These are phyloP conservation scores for Schizaphis graminum DNA, from an alignment of 2,888 invertebrate genomes.

Conservation along the genomic window DNA sequence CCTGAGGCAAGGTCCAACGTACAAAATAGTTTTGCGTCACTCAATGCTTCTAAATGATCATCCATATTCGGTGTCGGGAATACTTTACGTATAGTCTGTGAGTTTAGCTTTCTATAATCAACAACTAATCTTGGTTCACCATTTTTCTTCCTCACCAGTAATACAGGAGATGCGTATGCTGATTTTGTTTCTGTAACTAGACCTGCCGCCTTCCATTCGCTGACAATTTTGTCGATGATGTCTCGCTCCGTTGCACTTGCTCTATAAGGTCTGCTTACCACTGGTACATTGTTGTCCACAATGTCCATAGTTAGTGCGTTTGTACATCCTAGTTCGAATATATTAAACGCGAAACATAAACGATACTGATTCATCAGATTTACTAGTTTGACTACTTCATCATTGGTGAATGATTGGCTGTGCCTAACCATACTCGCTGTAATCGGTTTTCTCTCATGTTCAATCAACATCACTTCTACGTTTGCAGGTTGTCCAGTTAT, in stretches of 20 bases:
- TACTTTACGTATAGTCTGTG: neutral
- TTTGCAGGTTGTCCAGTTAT: neutral
- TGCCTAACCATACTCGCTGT: neutral
- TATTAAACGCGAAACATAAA: conserved; percentile 11
- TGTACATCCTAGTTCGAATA: conserved; percentile 23
- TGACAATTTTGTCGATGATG: neutral
- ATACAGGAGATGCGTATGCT: conserved; percentile 35
- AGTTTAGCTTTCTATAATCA: conserved; percentile 44
- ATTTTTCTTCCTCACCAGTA: conserved; percentile 31
- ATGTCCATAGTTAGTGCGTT: conserved; percentile 43
- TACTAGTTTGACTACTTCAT: neutral
- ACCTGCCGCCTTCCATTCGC: conserved; percentile 27
- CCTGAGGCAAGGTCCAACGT: conserved; percentile 47
- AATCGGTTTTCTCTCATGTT: neutral
- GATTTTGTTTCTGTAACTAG: conserved; percentile 38
- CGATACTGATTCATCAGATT: conserved; percentile 28
- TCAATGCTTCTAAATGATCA: conserved; percentile 3
- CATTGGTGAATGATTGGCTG: neutral
- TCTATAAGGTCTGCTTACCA: conserved; percentile 30
- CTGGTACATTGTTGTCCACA: neutral
- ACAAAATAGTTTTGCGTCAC: neutral
- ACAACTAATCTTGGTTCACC: conserved; percentile 13
- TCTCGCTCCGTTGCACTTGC: neutral
- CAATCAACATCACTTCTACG: too few relatives aligned
- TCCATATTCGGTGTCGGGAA: conserved; percentile 38